Conservation (phyloP, 2,113 vertebrate genomes). For the Prolemur simus region DNA sequence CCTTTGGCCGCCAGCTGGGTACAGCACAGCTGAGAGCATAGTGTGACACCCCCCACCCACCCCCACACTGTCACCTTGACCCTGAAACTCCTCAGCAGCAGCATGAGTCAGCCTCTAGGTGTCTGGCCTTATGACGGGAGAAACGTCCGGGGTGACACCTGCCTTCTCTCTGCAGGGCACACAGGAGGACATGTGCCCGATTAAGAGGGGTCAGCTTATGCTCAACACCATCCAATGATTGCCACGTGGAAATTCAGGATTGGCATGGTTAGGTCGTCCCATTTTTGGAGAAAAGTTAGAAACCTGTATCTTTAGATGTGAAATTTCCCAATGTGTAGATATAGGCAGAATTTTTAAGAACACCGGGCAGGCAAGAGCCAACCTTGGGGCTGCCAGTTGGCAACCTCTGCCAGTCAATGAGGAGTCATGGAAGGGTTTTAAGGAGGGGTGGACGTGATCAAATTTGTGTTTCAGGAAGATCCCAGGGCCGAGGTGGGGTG, state of each 20-base stretch:
- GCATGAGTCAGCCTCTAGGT: background rate
- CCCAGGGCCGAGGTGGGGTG: rapidly evolving
- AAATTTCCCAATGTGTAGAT: constrained; percentile 4
- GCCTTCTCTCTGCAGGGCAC: background rate
- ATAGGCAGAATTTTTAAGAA: constrained; percentile 16
- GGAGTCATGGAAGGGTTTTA: background rate
- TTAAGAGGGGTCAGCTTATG: background rate
- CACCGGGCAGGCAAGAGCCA: background rate
- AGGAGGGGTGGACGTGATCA: background rate
- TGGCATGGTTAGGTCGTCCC: background rate
- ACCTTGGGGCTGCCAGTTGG: background rate
- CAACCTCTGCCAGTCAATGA: background rate
- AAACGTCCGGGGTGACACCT: rapidly evolving
- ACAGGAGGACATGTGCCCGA: background rate
- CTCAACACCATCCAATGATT: background rate
- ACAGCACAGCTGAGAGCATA: background rate
- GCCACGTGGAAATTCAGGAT: background rate
- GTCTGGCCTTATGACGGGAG: background rate
- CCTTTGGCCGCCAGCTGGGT: background rate
- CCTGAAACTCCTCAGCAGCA: background rate
- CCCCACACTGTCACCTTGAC: background rate
- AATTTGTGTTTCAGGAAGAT: background rate
- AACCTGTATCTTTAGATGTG: background rate
- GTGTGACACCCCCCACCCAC: background rate
- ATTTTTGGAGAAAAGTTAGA: background rate